These are phyloP conservation scores for Plectropomus leopardus DNA, from an alignment of 2,113 vertebrate species.

Conservation along the genomic window DNA sequence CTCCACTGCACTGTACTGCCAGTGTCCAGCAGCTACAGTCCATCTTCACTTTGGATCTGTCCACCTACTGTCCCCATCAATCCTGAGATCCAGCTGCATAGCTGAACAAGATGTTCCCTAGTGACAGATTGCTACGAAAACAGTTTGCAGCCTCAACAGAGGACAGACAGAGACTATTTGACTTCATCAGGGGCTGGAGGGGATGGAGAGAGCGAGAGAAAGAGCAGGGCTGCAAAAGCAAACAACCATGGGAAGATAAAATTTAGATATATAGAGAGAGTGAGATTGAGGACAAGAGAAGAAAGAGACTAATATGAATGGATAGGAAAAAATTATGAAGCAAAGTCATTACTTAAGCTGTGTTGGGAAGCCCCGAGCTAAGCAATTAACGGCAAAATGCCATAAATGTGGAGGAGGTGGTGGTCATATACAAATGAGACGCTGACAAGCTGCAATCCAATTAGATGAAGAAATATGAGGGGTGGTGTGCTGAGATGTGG, in stretches of 20 bases:
- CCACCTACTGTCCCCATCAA: conserved; percentile 49
- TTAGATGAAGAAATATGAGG: conserved; percentile 83
- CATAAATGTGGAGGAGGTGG: conserved; percentile 64
- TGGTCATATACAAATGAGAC: conserved; percentile 70
- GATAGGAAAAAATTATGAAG: conserved; percentile 29
- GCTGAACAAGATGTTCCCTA: conserved; percentile 42
- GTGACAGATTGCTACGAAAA: conserved; percentile 25
- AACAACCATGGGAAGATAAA: conserved; percentile 20
- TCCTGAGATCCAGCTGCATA: conserved; percentile 32
- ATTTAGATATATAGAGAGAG: conserved; percentile 4
- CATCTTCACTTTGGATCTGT: conserved; percentile 58
- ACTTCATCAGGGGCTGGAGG: conserved; percentile 20
- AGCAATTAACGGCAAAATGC: conserved; percentile 60
- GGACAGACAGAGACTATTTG: conserved; percentile 25
- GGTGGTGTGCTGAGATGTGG: conserved; percentile 52
- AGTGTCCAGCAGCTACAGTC: conserved; percentile 48
- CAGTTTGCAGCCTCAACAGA: conserved; percentile 6
- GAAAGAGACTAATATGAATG: conserved; percentile 44
- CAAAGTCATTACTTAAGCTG: conserved; percentile 50
- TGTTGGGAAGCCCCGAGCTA: conserved; percentile 46
- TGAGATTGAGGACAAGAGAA: conserved; percentile 20
- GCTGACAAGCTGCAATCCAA: conserved; percentile 76
- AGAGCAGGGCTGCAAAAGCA: not conserved
- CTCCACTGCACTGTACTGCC: conserved; percentile 25
- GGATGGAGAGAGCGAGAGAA: not conserved